phyloP scores from a whole-genome alignment of 2,797 vertebrate genomes.

The Crocidura indochinensis region DNA sequence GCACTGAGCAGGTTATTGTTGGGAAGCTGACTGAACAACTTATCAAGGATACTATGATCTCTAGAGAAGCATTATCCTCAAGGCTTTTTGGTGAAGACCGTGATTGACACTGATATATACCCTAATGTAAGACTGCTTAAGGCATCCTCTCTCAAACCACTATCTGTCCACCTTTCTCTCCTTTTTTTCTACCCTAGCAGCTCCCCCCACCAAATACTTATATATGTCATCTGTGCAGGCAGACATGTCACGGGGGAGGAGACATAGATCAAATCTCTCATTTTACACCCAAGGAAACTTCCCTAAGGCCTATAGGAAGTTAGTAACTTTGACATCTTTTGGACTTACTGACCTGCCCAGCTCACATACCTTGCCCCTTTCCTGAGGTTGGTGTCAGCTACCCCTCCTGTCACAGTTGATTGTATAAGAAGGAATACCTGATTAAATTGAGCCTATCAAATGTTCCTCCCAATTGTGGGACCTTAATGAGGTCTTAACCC shows the following conservation, averaged over 20 bases:
- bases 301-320: not conserved
- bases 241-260: not conserved
- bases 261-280: slow-evolving; percentile 5
- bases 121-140: slow-evolving; percentile 55
- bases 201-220: no score
- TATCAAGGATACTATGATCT: slow-evolving; percentile 32
- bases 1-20: not conserved
- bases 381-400: not conserved
- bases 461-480: not conserved
- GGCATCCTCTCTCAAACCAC: not conserved
- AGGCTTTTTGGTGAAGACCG: slow-evolving; percentile 44
- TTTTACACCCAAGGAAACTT: slow-evolving; percentile 6
- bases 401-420: slow-evolving; percentile 10
- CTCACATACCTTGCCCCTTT: not conserved
- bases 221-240: no score
- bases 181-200: not conserved
- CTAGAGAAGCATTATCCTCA: slow-evolving; percentile 37
- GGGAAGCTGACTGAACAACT: slow-evolving; percentile 61
- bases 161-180: not conserved
- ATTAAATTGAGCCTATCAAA: slow-evolving; percentile 22
- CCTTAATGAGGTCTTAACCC: slow-evolving; percentile 3
- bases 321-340: slow-evolving; percentile 2
- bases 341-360: not conserved
- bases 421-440: slow-evolving; percentile 1
- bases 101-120: slow-evolving; percentile 40